Conservation (phyloP, 2,888 invertebrate species). For the Cataglyphis cursor region DNA sequence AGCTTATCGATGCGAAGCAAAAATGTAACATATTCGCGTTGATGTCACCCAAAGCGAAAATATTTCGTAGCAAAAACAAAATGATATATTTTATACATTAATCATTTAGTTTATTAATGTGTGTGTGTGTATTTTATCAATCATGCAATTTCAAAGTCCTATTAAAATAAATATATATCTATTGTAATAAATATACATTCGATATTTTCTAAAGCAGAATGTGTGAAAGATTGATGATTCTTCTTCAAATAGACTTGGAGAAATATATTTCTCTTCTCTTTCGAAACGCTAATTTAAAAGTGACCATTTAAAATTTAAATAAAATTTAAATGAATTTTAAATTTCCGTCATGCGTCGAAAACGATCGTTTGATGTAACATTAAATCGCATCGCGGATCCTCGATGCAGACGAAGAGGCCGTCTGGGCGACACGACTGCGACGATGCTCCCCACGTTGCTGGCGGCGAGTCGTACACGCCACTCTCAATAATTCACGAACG, state of each 20-base stretch:
- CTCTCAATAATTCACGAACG: slow-evolving; percentile 84
- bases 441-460: slow-evolving; percentile 35
- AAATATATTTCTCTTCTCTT: neutral
- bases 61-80: neutral
- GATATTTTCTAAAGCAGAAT: neutral
- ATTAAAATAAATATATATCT: neutral
- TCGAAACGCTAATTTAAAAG: neutral
- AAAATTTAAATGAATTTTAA: neutral
- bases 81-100: slow-evolving; percentile 1
- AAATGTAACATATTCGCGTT: slow-evolving; percentile 1
- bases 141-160: neutral
- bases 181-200: neutral
- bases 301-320: no score
- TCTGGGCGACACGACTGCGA: slow-evolving; percentile 62
- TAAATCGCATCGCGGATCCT: slow-evolving; percentile 38
- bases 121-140: neutral
- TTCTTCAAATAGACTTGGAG: neutral
- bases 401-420: slow-evolving; percentile 43
- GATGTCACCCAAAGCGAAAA: slow-evolving; percentile 21
- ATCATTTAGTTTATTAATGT: neutral
- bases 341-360: slow-evolving; percentile 52
- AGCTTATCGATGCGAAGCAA: neutral
- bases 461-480: slow-evolving; percentile 79
- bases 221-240: neutral
- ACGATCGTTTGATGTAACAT: slow-evolving; percentile 71